phyloP scores from a whole-genome alignment of 2,113 vertebrate species.

The Phodopus roborovskii region DNA sequence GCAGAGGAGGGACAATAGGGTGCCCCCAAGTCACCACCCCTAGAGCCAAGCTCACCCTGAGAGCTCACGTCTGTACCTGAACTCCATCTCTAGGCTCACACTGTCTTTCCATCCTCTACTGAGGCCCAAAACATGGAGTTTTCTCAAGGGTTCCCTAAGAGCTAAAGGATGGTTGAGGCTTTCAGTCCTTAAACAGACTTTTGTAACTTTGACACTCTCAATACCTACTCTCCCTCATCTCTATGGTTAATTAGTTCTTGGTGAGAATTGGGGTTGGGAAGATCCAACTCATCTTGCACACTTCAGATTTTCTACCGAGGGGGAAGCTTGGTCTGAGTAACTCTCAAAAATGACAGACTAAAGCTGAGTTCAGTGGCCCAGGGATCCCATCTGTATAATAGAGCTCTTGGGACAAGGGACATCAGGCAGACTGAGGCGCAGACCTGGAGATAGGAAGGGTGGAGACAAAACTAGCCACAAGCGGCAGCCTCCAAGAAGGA shows the following conservation, averaged over 20 bases:
- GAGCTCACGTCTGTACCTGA: background rate
- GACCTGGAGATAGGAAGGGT: background rate
- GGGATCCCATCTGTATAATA: background rate
- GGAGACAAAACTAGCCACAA: background rate
- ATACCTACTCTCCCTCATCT: background rate
- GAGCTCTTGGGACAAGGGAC: background rate
- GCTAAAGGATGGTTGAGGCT: background rate
- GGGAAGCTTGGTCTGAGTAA: background rate
- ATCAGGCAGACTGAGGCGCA: background rate
- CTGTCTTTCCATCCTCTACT: background rate
- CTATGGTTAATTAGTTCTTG: background rate
- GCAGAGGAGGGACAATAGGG: background rate
- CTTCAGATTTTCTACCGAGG: background rate
- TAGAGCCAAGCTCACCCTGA: background rate
- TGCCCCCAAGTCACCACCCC: constrained; percentile 34
- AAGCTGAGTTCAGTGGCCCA: background rate
- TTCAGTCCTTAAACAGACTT: background rate
- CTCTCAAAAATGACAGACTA: background rate
- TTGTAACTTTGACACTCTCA: background rate
- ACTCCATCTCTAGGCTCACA: background rate
- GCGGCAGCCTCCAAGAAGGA: background rate
- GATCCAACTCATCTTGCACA: background rate
- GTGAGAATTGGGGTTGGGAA: background rate
- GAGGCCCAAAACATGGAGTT: background rate
- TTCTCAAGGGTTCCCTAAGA: constrained; percentile 23